Evolutionary conservation across 2,113 vertebrate genomes (phyloP).

Genomic region (Nymphicus hollandicus): DNA sequence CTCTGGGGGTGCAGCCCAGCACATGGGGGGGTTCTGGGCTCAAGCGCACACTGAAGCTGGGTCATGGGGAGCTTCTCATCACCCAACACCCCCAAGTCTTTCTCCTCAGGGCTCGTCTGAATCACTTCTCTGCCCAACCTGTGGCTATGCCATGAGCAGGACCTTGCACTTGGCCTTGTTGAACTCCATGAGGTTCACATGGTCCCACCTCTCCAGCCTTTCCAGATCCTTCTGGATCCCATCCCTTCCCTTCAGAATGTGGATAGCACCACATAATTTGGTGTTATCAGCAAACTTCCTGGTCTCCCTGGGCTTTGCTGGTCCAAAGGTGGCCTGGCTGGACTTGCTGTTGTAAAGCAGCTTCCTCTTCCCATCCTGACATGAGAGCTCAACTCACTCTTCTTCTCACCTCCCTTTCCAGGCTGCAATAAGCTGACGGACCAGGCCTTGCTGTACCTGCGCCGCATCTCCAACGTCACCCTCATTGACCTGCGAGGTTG

Average conservation of each 20-base stretch:
- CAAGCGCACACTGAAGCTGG: not conserved
- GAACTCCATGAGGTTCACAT: not conserved
- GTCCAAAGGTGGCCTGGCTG: not conserved
- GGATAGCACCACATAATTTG: not conserved
- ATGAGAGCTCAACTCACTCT: not conserved
- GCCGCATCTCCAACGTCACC: conserved; percentile 89
- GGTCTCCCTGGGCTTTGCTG: not conserved
- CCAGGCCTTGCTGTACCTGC: conserved; percentile 88
- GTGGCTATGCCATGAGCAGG: not conserved
- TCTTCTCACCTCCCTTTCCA: conserved; percentile 41
- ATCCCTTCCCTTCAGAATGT: not conserved
- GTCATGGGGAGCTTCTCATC: not conserved
- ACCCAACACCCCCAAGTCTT: not conserved
- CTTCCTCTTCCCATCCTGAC: accelerated
- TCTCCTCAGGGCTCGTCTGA: not conserved
- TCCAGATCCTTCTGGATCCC: not conserved
- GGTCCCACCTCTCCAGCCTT: not conserved
- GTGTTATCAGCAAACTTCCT: not conserved
- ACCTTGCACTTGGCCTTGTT: not conserved
- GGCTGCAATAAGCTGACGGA: conserved; percentile 97
- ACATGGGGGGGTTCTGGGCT: not conserved
- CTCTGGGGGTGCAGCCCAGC: not conserved
- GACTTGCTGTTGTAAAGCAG: accelerated
- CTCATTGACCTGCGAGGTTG: conserved; percentile 92
- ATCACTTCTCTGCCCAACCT: not conserved